These are phyloP conservation scores for Hemiscyllium ocellatum DNA, from an alignment of 2,113 vertebrate species.

Conservation along the genomic window DNA sequence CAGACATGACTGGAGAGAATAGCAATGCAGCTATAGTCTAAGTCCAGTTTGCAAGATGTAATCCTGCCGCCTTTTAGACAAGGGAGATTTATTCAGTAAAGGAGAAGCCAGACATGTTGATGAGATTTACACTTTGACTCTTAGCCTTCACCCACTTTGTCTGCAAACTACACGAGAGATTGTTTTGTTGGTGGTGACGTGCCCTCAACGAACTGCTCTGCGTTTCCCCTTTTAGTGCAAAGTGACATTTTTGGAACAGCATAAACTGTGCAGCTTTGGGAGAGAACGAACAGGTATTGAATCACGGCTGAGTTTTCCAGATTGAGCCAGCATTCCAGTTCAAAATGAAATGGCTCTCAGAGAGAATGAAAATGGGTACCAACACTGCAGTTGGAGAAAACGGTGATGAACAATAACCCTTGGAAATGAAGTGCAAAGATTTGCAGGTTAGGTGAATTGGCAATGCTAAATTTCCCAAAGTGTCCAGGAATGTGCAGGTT, in stretches of 20 bases:
- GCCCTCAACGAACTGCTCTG: not conserved
- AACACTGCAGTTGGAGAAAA: not conserved
- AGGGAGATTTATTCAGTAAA: not conserved
- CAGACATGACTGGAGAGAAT: not conserved
- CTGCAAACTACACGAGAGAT: not conserved
- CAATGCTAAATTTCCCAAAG: too few relatives aligned
- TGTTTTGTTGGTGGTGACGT: not conserved
- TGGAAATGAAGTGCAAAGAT: too few relatives aligned
- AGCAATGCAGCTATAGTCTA: not conserved
- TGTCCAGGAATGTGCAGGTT: too few relatives aligned
- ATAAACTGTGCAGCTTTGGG: not conserved
- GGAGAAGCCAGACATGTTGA: not conserved
- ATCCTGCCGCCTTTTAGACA: not conserved
- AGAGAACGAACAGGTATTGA: not conserved
- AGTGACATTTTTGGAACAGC: not conserved
- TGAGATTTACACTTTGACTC: not conserved
- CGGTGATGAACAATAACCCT: too few relatives aligned
- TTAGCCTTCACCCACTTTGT: not conserved
- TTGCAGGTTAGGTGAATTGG: too few relatives aligned
- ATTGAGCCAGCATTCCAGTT: not conserved
- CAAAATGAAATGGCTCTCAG: not conserved
- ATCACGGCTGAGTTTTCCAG: not conserved
- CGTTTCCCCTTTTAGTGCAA: not conserved
- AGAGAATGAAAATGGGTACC: not conserved
- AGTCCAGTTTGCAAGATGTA: not conserved